Base-by-base conservation (phyloP, 2,113 vertebrate species). In the Scomber scombrus region DNA sequence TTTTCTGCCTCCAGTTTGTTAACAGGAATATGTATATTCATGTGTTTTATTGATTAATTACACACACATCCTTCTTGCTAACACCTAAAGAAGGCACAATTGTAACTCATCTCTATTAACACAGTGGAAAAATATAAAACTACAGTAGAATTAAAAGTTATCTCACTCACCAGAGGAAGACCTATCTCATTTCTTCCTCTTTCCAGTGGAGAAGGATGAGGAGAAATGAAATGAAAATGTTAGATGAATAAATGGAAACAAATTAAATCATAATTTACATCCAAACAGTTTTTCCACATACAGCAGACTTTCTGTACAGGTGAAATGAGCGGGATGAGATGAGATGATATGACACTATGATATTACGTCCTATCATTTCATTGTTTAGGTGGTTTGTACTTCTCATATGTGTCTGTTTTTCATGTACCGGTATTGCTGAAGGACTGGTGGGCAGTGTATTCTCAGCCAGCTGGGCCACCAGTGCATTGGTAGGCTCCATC, bases 401-500 rank as follows among this genome's bases (percentile, higher is more conserved):
- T 16, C 8, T 3, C 10, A 18, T 9, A 34, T 26, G 40, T 60
- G 5, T 65, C 0, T 76, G 68, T 65, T 67, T 69, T 43, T 45
- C 45, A 67, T 51, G 18, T 91, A 95, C 93, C 92, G 90, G 86
- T 43, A 78, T 92, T 83, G 91, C 90, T 54, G 95, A 86, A 50
- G 97, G 96, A 81, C 94, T 96, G 77, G 93, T 82, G 73, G 97
- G 96, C 91, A 98, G 94, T 54, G 97, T 95, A 60, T 97, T 97
- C 78, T 96, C 96, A 52, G 96, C 97, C 80, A 98, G 92, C 65
- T 96, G 96, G 84, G 95, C 96, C 84, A 97, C 95, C 80, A 98
- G 93, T 51, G 96, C 94, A 69, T 96, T 97, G 73, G 94, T 88
- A 66, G 95, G 94, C 74, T 93, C 95, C 95, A 96, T 97, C 94